Conservation (phyloP, 2,888 invertebrate genomes). For the Ectemnius lituratus region DNA sequence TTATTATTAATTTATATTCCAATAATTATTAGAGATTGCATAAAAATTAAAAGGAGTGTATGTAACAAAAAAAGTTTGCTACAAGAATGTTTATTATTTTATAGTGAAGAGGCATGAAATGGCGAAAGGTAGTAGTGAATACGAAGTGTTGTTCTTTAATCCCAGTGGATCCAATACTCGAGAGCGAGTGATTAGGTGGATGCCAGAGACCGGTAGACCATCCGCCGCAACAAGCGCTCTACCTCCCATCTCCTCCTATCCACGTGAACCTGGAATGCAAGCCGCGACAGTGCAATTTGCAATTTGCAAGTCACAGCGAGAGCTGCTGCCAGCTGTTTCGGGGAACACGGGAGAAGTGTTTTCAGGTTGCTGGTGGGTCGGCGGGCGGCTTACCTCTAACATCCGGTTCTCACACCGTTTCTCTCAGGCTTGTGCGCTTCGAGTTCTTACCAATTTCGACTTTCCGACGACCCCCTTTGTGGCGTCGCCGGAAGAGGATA, state of each 20-base stretch:
- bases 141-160: conserved; percentile 4
- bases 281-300: conserved; percentile 31
- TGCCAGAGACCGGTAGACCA: too few relatives aligned
- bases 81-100: too few relatives aligned
- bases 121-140: not conserved
- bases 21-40: too few relatives aligned
- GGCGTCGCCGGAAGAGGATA: not conserved
- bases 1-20: too few relatives aligned
- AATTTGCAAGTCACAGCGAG: conserved; percentile 37
- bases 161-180: conserved; percentile 1
- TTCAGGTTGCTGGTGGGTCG: not conserved
- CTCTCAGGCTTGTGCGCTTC: not conserved
- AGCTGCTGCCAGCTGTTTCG: conserved; percentile 19
- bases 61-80: too few relatives aligned
- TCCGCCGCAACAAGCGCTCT: too few relatives aligned
- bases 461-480: not conserved
- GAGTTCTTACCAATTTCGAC: not conserved
- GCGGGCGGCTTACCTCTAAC: not conserved
- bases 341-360: not conserved
- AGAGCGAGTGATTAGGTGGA: too few relatives aligned
- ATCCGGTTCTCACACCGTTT: not conserved
- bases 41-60: too few relatives aligned
- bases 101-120: too few relatives aligned
- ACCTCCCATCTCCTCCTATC: not conserved
- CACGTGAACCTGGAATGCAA: conserved; percentile 19